These are phyloP conservation scores for Globia sparganii DNA, from an alignment of 2,888 invertebrate species.

Conservation along the genomic window DNA sequence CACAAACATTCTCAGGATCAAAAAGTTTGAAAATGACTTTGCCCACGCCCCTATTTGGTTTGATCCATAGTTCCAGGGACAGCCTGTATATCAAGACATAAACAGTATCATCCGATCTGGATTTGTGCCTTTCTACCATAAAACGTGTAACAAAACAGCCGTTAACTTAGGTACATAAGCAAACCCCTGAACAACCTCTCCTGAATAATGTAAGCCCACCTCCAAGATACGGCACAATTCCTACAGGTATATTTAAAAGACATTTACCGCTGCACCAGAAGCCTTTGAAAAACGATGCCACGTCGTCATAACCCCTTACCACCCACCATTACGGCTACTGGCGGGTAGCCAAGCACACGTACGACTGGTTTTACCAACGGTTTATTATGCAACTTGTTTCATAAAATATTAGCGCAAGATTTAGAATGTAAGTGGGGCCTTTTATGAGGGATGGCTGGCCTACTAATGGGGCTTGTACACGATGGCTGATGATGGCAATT, in stretches of 20 bases:
- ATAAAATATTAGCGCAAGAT: constrained; percentile 54
- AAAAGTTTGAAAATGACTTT: too few species aligned
- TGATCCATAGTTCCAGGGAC: too few species aligned
- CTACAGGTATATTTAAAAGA: constrained; percentile 62
- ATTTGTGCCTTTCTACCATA: too few species aligned
- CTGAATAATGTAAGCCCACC: constrained; percentile 37
- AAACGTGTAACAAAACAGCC: background rate
- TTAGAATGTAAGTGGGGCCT: constrained; percentile 40
- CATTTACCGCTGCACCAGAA: constrained; percentile 42
- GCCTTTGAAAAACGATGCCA: constrained; percentile 60
- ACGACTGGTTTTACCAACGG: constrained; percentile 45
- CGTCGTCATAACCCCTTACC: constrained; percentile 53
- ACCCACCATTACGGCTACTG: constrained; percentile 46
- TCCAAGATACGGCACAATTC: constrained; percentile 44
- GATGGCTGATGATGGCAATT: background rate
- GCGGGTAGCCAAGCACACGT: constrained; percentile 59
- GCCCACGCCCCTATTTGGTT: too few species aligned
- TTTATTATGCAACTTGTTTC: constrained; percentile 64
- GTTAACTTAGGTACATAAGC: background rate
- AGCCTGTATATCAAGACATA: background rate
- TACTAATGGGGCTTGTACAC: background rate
- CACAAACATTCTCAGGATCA: too few species aligned
- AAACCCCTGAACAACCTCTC: constrained; percentile 1
- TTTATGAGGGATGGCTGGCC: constrained; percentile 6
- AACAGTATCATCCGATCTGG: too few species aligned